Evolutionary conservation across 1,140 invertebrate species (phyloP), one percentile per base, ranked within the genome.

Genomic region (Drosophila guanche): DNA sequence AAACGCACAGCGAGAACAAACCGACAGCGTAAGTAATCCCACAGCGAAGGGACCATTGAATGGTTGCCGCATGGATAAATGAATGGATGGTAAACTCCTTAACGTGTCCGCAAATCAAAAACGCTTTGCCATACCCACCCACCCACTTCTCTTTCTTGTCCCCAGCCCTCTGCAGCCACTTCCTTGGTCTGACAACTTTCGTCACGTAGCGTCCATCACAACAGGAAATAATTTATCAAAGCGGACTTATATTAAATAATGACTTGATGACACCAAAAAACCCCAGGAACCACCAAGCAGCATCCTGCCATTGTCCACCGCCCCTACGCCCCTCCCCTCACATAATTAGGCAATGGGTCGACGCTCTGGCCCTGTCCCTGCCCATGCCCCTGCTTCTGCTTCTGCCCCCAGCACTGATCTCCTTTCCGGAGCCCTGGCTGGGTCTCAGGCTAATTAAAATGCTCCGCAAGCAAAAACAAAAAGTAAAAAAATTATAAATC

Each of bases 211-310:
- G 80, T 76, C 74, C 74, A 70, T 75, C 70, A 79, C 37, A 69
- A 66, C 76, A 37, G 84, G 80, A 86, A 86, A 86, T 86, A 86
- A 89, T 90, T 89, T 83, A 89, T 89, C 86, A 89, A 86, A 71
- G 66, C 46, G 45, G 51, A 50, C 61, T 78, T 76, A 65, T 78
- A 86, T 86, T 81, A 76, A 81, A 86, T 86, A 86, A 88, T 79
- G 83, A 88, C 62, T 83, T 71, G 76, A 72, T 68, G 78, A 79
- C 81, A 78, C 84, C 48, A 75, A 71, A 69, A 60, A 70, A 45
- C 40, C 22, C 12, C 22, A 40, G 40, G 56, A 68, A 45, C 58
- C 23, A 10, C 29, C 29, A 37, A 37, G 25, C 46, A 23, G 48
- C 25, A 23, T 40, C 40, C 33, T 3, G 2, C 27, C 27, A 29